Conservation (phyloP, 1,140 invertebrate species). For the Armadillidium nasatum region DNA sequence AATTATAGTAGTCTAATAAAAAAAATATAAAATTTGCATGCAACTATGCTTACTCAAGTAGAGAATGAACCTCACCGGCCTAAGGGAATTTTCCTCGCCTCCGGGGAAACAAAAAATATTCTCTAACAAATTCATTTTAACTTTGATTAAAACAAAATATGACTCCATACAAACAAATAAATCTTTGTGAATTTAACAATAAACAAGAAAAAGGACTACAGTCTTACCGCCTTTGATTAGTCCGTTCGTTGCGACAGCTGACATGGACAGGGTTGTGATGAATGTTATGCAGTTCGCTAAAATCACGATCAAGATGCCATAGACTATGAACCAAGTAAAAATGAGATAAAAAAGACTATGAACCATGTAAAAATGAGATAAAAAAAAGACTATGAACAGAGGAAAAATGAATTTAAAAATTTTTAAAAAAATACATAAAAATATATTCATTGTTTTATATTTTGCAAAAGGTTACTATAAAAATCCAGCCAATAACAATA, state of each 20-base stretch:
- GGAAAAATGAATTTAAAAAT: not conserved
- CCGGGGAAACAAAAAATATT: not conserved
- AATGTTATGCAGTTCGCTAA: constrained; percentile 85
- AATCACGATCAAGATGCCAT: constrained; percentile 64
- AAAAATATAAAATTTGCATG: too few species aligned
- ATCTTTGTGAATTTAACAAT: not conserved
- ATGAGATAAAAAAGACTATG: constrained; percentile 39
- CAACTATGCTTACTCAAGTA: too few species aligned
- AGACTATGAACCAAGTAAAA: constrained; percentile 44
- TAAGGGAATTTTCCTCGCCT: too few species aligned
- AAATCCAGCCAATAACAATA: constrained; percentile 8
- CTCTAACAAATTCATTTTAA: not conserved
- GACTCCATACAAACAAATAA: not conserved
- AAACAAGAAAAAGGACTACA: not conserved
- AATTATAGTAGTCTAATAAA: too few species aligned
- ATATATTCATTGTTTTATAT: too few species aligned
- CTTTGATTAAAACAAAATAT: not conserved
- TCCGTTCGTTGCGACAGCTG: constrained; percentile 96
- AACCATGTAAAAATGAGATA: constrained; percentile 37
- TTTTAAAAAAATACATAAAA: too few species aligned
- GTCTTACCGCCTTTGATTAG: constrained; percentile 92
- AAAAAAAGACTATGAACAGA: constrained; percentile 45
- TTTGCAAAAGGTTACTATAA: too few species aligned
- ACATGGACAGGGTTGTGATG: constrained; percentile 90
- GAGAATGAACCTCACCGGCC: too few species aligned